A percentile compares a stretch with the other conserved stretches of the same genome.
phyloP scores from a whole-genome alignment of 2,113 vertebrate species.

The Sigmodon hispidus region DNA sequence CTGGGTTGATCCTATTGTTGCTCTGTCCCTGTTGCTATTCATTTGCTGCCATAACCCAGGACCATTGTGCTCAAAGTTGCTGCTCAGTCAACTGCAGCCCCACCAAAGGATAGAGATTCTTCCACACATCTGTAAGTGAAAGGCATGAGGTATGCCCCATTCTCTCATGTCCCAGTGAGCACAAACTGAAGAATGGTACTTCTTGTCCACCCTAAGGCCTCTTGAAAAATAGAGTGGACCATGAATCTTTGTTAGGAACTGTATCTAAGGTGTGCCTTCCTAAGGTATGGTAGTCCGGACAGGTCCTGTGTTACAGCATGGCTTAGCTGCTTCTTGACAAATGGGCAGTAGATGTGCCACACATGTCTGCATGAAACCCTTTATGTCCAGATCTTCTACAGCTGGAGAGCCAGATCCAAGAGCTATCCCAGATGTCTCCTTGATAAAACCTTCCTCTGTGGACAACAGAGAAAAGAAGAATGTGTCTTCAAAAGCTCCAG shows the following conservation, averaged over 20 bases:
- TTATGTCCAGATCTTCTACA: too few species aligned
- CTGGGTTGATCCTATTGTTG: neutral
- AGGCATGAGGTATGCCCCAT: neutral
- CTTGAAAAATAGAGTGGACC: neutral
- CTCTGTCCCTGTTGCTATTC: neutral
- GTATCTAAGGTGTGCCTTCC: neutral
- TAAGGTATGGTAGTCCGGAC: fast-evolving
- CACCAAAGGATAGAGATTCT: neutral
- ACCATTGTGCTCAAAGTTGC: neutral
- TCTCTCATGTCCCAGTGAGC: neutral
- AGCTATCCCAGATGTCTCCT: neutral
- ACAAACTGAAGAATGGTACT: neutral
- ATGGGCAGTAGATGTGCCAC: too few species aligned
- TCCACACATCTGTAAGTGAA: neutral
- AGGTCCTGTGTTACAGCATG: neutral
- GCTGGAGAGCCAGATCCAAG: neutral
- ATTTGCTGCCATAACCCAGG: too few species aligned
- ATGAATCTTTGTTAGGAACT: neutral
- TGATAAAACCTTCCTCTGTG: neutral
- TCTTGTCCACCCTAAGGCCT: neutral
- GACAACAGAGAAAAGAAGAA: neutral
- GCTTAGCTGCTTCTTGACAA: neutral
- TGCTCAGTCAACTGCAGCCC: neutral
- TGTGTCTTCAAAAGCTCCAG: neutral
- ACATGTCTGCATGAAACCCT: fast-evolving